These are phyloP conservation scores for Pandemis cinnamomeana DNA, from an alignment of 2,888 invertebrate species.

Conservation along the genomic window DNA sequence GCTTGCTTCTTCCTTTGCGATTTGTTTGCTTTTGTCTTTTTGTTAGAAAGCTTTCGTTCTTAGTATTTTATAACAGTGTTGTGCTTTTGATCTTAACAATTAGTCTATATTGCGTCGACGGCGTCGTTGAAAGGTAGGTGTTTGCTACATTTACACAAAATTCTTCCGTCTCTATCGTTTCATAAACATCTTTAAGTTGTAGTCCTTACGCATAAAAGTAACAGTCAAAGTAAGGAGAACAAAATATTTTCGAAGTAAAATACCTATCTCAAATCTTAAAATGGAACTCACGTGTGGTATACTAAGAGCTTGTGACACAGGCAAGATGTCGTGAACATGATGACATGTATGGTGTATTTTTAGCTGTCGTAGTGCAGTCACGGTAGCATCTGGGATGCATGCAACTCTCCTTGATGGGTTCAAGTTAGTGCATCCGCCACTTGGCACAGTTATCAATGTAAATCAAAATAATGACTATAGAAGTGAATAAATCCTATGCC, in stretches of 20 bases:
- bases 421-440: slow-evolving; percentile 36
- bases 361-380: slow-evolving; percentile 15
- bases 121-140: background rate
- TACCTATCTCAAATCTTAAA: background rate
- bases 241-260: background rate
- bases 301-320: slow-evolving; percentile 5
- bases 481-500: background rate
- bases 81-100: slow-evolving; percentile 9
- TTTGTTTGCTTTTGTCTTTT: slow-evolving; percentile 21
- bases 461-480: slow-evolving; percentile 18
- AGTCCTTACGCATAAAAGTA: background rate
- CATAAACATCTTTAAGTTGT: background rate
- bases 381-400: slow-evolving; percentile 8
- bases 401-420: slow-evolving; percentile 14
- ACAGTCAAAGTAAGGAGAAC: background rate
- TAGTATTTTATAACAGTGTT: slow-evolving; percentile 4
- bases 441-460: slow-evolving; percentile 34
- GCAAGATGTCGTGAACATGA: background rate
- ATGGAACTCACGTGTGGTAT: slow-evolving; percentile 1
- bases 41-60: background rate
- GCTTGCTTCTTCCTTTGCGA: slow-evolving; percentile 48
- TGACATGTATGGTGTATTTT: slow-evolving; percentile 22
- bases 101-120: background rate
- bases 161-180: background rate
- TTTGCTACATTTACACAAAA: background rate